Conservation (phyloP, 2,113 vertebrate genomes). For the Phrynocephalus versicolor region DNA sequence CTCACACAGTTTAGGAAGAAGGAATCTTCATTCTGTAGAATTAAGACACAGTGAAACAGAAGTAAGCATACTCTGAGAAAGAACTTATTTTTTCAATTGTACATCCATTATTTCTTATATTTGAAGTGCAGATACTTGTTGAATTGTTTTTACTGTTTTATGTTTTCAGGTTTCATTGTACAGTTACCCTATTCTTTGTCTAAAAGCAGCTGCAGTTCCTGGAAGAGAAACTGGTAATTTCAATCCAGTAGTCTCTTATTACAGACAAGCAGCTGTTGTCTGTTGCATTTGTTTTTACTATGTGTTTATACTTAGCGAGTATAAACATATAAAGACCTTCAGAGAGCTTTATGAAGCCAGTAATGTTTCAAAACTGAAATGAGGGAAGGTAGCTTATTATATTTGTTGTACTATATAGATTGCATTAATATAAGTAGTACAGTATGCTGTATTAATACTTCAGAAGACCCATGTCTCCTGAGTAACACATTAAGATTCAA, state of each 20-base stretch:
- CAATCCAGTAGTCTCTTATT: constrained; percentile 16
- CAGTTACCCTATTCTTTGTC: neutral
- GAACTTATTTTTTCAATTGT: neutral
- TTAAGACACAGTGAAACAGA: neutral
- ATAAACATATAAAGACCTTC: too few species aligned
- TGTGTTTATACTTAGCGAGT: neutral
- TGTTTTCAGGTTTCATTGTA: neutral
- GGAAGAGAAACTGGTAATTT: neutral
- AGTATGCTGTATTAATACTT: neutral
- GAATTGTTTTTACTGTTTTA: neutral
- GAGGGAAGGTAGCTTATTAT: neutral
- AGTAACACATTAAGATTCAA: too few species aligned
- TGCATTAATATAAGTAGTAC: neutral
- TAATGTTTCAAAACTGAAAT: neutral
- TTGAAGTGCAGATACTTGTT: neutral
- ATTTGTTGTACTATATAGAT: too few species aligned
- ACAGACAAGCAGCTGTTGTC: neutral
- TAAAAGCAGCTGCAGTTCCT: neutral
- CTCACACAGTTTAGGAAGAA: neutral
- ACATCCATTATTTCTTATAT: neutral
- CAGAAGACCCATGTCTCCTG: neutral
- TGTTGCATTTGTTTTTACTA: neutral
- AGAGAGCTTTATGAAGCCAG: neutral
- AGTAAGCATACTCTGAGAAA: neutral
- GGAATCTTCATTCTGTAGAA: neutral